Evolutionary conservation across 2,113 vertebrate species (phyloP).

Genomic region (Nerophis ophidion): DNA sequence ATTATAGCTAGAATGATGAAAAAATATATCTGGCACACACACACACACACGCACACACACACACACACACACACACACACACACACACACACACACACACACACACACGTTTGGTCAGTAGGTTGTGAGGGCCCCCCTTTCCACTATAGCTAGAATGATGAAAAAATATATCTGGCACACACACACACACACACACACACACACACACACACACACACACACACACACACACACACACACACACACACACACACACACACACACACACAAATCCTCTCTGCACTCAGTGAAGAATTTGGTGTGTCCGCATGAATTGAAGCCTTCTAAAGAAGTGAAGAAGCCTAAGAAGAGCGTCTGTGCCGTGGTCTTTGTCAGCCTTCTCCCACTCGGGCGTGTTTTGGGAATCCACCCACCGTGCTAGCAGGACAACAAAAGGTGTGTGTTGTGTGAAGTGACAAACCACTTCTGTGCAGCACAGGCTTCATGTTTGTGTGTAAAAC

Average conservation of each 20-base stretch:
- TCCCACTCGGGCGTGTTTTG: slow-evolving; percentile 26
- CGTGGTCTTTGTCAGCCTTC: slow-evolving; percentile 31
- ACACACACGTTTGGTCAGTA: too few relatives aligned
- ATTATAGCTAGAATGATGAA: too few relatives aligned
- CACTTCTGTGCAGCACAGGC: slow-evolving; percentile 8
- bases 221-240: slow-evolving; percentile 15
- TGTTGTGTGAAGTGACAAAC: slow-evolving; percentile 17
- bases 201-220: too few relatives aligned
- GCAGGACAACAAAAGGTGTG: slow-evolving; percentile 25
- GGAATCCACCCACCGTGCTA: slow-evolving; percentile 36
- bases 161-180: too few relatives aligned
- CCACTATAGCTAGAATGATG: too few relatives aligned
- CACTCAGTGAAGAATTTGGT: slow-evolving; percentile 37
- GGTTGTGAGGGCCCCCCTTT: too few relatives aligned
- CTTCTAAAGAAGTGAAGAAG: slow-evolving; percentile 28
- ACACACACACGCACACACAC: too few relatives aligned
- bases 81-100: too few relatives aligned
- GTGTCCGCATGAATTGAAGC: slow-evolving; percentile 39
- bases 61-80: too few relatives aligned
- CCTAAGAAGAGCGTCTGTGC: slow-evolving; percentile 41
- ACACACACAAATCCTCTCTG: slow-evolving; percentile 21
- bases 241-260: slow-evolving; percentile 19
- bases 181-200: too few relatives aligned
- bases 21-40: too few relatives aligned
- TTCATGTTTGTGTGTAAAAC: slow-evolving; percentile 13